Percentiles rank a stretch among this genome's conserved stretches.
phyloP scores from a whole-genome alignment of 2,113 vertebrate species.

The Damaliscus lunatus region DNA sequence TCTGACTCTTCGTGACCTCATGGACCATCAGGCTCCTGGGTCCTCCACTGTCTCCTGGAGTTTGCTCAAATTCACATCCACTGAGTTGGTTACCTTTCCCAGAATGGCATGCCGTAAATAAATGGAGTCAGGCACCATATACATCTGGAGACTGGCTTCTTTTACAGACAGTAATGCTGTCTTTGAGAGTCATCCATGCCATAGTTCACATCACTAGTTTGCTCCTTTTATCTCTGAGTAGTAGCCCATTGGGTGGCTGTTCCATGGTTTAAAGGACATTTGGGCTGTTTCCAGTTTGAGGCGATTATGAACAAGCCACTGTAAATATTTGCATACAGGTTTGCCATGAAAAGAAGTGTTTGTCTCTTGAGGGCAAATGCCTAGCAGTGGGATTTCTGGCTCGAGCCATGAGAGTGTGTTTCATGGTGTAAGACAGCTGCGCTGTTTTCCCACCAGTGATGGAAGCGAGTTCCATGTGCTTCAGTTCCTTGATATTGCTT shows the following conservation, averaged over 20 bases:
- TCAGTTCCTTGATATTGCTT: rapidly evolving
- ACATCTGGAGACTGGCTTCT: neutral
- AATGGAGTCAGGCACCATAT: rapidly evolving
- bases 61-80: neutral
- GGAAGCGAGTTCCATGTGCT: rapidly evolving
- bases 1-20: neutral
- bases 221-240: neutral
- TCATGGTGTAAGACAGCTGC: neutral
- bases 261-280: neutral
- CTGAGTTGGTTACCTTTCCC: neutral
- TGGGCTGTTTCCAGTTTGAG: neutral
- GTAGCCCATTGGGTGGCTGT: rapidly evolving
- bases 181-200: rapidly evolving
- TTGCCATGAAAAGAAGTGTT: neutral
- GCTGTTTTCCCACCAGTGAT: rapidly evolving
- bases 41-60: neutral
- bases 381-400: neutral
- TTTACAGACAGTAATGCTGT: neutral
- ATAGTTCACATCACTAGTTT: rapidly evolving
- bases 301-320: neutral
- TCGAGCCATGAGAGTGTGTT: rapidly evolving
- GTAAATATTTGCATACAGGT: neutral
- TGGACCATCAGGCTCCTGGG: neutral
- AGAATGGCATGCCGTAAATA: rapidly evolving
- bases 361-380: neutral